Base-by-base conservation (phyloP, 2,113 vertebrate genomes). In the Cyanocitta stelleri region DNA sequence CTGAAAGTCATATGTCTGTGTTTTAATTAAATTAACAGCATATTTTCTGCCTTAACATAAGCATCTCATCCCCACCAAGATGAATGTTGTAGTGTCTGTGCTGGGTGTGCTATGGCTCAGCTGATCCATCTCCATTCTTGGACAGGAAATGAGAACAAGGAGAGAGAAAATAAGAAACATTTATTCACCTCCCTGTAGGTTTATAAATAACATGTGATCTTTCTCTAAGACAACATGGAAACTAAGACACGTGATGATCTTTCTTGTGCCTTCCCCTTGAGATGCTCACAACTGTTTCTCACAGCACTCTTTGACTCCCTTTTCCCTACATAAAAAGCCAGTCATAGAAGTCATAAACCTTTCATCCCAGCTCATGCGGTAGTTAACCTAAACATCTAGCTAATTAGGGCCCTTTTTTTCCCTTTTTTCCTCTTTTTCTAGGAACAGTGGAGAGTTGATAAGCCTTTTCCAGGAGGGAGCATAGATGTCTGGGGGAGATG, bases 51-150 rank as follows among this genome's bases (percentile, higher is more conserved):
- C 30, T 87, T 83, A 90, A 39, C 32, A 56, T 87, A 95, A 96
- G 63, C 66, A 61, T 61, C 51, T 89, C 69, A 62, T 91, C 77
- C 19, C 14, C 27, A 37, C 16, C 4, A 30, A 92, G 87, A 89
- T 76, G 59, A 96, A 96, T 91, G 90, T 85, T 96, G 52, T 39
- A 93, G 87, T 93, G 94, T 93, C 85, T 96, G 73, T 72, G 54
- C 69, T 67, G 68, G 18, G 17, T 52, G 44, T 68, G 35, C 44
- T 83, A 7, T 58, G 58, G 59, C 90, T 95, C 90, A 95, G 92
- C 92, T 95, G 95, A 97, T 91, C 49, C 0, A 1, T 32, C 83
- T 87, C 11, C 32, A 52, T 90, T 66, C 49, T 80, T 91, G 52
- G 66, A 63, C 87, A 95, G 92, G 89, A 96, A 97, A 97, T 86